Percentiles rank a stretch among this genome's conserved stretches.
phyloP scores from a whole-genome alignment of 35 echinoderm and acorn worm genomes.

The Strongylocentrotus purpuratus region DNA sequence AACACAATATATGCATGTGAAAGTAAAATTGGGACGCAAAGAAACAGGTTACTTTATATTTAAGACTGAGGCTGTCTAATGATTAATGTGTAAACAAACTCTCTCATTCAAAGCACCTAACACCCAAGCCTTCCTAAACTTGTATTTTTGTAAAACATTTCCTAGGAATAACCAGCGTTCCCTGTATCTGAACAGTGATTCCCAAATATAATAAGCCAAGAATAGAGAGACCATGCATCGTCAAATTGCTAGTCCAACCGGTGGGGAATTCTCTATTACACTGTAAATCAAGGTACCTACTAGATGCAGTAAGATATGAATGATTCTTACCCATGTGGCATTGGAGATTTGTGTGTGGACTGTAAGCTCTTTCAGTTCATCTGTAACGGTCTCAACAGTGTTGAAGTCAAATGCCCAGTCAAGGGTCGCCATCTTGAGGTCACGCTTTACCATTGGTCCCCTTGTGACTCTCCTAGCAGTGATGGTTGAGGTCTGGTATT shows the following conservation, averaged over 20 bases:
- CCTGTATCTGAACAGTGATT: too few species aligned
- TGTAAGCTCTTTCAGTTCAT: neutral
- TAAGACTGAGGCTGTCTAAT: too few species aligned
- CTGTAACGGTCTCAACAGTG: constrained; percentile 29
- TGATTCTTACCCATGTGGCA: constrained; percentile 21
- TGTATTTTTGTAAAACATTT: too few species aligned
- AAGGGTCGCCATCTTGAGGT: neutral
- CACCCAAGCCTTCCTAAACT: too few species aligned
- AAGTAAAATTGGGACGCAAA: neutral
- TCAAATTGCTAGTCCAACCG: too few species aligned
- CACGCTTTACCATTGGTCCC: neutral
- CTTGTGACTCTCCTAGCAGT: neutral
- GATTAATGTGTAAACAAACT: too few species aligned
- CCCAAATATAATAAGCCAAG: too few species aligned
- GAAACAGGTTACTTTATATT: neutral
- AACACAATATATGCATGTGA: neutral
- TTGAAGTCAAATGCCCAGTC: constrained; percentile 13
- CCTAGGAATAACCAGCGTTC: too few species aligned
- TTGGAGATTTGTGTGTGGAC: constrained; percentile 17
- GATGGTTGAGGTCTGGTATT: constrained; percentile 62
- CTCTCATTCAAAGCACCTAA: too few species aligned
- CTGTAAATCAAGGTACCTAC: too few species aligned
- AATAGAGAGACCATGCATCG: too few species aligned
- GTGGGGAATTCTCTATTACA: too few species aligned
- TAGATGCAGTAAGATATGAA: neutral